Base-by-base conservation (phyloP, 2,113 vertebrate species). In the Nannobrachium achirus region DNA sequence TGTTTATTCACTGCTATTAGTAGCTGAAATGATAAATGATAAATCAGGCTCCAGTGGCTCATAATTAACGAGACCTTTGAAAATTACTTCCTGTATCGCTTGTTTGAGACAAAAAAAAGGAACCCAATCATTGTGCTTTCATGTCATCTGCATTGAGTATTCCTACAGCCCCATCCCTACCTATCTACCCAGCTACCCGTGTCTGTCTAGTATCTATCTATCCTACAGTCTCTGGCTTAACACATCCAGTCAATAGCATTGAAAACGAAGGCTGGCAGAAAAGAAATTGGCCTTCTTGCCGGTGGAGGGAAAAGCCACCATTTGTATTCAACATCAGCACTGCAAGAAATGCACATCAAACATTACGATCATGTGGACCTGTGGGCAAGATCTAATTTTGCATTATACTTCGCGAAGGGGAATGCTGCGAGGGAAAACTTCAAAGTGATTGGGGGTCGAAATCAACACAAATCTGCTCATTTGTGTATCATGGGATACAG, bases 21-120 rank as follows among this genome's bases (percentile, higher is more conserved):
- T 78, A 59, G 41, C 61, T 65, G 25, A 73, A 79, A 70, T 75
- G 64, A 66, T 69, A 65, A 61, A 52, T 75, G 65, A 51, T 66
- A 71, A 80, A 83, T 77, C 69, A 72, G 44, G 60, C 51, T 49
- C 55, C 65, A 78, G 72, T 80, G 78, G 66, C 62, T 63, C 49
- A 67, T 79, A 80, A 78, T 80, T 84, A 75, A 33, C 50, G 60
- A 39, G 60, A 62, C 58, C 66, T 77, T 83, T 78, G 58, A n/a
- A n/a, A n/a, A 76, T 51, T 59, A 59, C 44, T 63, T 78, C 59
- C 66, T 33, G 25, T 33, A 56, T 74, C 65, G 68, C 75, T 71
- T 67, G 20, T 55, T 61, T 62, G 68, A 18, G 4, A 49, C 56
- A 71, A 64, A 33, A 25, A n/a, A 72, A 80, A 74, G 69, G 63